phyloP scores from a whole-genome alignment of 2,888 invertebrate genomes.

The Drosophila subquinaria region DNA sequence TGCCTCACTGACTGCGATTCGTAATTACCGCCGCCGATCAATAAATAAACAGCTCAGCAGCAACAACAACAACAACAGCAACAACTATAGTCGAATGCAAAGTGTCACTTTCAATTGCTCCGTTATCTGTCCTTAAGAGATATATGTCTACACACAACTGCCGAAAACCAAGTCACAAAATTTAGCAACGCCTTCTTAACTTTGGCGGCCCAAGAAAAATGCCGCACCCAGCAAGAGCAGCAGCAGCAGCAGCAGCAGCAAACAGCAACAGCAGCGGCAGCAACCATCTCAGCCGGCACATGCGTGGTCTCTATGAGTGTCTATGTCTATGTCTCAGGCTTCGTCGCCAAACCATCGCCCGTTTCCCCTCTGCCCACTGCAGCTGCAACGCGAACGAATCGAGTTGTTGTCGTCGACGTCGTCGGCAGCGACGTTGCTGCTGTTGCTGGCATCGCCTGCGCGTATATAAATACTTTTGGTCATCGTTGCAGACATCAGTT shows the following conservation, averaged over 20 bases:
- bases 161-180: conserved; percentile 65
- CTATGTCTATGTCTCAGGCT: conserved; percentile 23
- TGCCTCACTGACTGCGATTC: conserved; percentile 35
- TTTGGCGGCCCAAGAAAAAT: conserved; percentile 45
- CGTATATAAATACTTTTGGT: conserved; percentile 86
- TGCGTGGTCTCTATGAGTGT: conserved; percentile 64
- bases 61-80: conserved; percentile 34
- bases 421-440: conserved; percentile 34
- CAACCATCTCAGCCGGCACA: conserved; percentile 51
- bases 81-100: conserved; percentile 44
- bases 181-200: conserved; percentile 70
- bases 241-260: conserved; percentile 22
- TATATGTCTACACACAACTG: conserved; percentile 32
- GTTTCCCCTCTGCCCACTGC: conserved; percentile 35
- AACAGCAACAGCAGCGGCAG: conserved; percentile 25
- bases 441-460: conserved; percentile 65
- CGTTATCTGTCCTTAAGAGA: conserved; percentile 59
- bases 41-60: conserved; percentile 75
- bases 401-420: conserved; percentile 45
- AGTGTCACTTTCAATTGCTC: conserved; percentile 62
- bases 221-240: conserved; percentile 69
- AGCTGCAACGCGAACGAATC: conserved; percentile 59
- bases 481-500: conserved; percentile 86
- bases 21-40: conserved; percentile 70
- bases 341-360: conserved; percentile 3